A percentile compares a stretch with the other conserved stretches of the same genome.
These are phyloP conservation scores for Tuberolachnus salignus DNA, from an alignment of 2,888 invertebrate genomes.

Conservation along the genomic window DNA sequence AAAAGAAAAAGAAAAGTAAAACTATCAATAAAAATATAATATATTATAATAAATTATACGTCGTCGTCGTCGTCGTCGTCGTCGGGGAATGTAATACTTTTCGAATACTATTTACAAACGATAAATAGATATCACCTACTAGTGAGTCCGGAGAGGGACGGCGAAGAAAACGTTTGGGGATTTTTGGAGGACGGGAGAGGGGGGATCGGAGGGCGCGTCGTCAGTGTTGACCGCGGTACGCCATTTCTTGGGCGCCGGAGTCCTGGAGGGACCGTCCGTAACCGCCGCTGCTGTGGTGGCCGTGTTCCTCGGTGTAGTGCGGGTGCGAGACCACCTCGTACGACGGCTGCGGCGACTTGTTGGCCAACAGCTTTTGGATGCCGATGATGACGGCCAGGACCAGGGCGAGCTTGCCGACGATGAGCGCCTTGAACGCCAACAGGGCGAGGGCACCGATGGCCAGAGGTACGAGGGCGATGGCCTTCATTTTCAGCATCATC, in stretches of 20 bases:
- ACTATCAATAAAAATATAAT: neutral
- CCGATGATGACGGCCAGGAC: conserved; percentile 78
- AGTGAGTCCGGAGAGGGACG: neutral
- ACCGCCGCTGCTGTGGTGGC: conserved; percentile 68
- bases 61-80: neutral
- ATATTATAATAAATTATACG: conserved; percentile 45
- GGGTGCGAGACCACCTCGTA: conserved; percentile 75
- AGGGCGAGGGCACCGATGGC: conserved; percentile 78
- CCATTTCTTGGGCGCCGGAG: conserved; percentile 69
- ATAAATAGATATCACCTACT: conserved; percentile 39
- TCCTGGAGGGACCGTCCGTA: conserved; percentile 73
- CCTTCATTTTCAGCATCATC: conserved; percentile 79
- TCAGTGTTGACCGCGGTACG: conserved; percentile 68
- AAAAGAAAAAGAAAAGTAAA: neutral
- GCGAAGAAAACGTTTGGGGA: conserved; percentile 29
- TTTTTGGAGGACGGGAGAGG: neutral
- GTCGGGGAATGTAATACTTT: neutral
- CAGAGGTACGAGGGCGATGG: conserved; percentile 77
- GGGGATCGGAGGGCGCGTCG: neutral
- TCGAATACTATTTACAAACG: conserved; percentile 37
- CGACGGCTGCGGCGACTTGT: conserved; percentile 72
- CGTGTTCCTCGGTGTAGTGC: conserved; percentile 68
- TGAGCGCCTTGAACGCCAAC: conserved; percentile 81
- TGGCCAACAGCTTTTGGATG: conserved; percentile 77
- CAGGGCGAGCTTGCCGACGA: conserved; percentile 83